Percentiles rank a stretch among this genome's conserved stretches.
Evolutionary conservation across 2,888 invertebrate genomes (phyloP).

Genomic region (Cephus nigrinus): DNA sequence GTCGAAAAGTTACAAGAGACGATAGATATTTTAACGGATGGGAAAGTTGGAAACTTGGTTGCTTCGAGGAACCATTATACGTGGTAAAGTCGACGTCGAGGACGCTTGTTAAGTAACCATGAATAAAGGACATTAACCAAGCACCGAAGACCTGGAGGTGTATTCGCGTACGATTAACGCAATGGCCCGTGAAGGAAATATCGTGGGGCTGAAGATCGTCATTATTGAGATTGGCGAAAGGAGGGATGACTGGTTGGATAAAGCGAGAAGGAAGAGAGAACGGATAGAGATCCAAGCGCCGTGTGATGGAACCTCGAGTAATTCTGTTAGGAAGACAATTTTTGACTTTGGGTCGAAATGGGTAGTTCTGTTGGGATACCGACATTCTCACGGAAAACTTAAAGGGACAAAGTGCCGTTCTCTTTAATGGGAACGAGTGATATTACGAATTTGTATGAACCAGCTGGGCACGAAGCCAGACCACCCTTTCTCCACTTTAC

Average conservation of each 20-base stretch:
- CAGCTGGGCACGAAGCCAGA: conserved; percentile 46
- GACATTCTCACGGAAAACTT: conserved; percentile 18
- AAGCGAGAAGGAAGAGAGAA: too few relatives aligned
- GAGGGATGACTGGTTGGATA: neutral
- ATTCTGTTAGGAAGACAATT: neutral
- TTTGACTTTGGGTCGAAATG: neutral
- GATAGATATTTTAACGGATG: neutral
- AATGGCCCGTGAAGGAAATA: neutral
- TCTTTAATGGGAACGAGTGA: conserved; percentile 43
- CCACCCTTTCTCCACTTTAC: conserved; percentile 27
- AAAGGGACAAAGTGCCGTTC: conserved; percentile 34
- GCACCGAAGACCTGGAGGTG: neutral
- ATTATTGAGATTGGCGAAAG: neutral
- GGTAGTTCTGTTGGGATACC: neutral
- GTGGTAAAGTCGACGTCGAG: too few relatives aligned
- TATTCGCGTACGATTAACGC: neutral
- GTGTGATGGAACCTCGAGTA: too few relatives aligned
- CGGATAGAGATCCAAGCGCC: too few relatives aligned
- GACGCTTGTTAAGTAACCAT: neutral
- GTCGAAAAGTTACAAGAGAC: neutral
- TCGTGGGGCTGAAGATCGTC: neutral
- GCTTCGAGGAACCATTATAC: too few relatives aligned
- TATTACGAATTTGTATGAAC: conserved; percentile 42
- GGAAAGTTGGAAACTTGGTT: neutral
- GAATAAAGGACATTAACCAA: neutral